Evolutionary conservation across 2,113 vertebrate species (phyloP).

Genomic region (Acinonyx jubatus): DNA sequence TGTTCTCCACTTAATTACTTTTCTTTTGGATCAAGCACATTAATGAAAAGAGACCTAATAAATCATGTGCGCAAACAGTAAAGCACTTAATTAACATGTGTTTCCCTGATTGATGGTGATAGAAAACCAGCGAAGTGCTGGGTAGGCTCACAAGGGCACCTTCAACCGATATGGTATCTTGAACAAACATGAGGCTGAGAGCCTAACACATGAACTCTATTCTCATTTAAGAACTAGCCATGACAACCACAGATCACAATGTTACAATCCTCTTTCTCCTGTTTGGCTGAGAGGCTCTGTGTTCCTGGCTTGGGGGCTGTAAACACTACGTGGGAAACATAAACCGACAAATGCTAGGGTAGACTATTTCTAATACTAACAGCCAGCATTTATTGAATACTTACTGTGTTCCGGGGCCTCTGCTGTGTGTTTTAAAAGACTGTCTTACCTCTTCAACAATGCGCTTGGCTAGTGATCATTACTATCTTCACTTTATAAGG

Average conservation of each 20-base stretch:
- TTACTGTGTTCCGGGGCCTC: neutral
- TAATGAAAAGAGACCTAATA: slow-evolving; percentile 84
- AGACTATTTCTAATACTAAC: neutral
- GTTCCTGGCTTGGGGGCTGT: neutral
- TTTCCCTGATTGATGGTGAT: slow-evolving; percentile 82
- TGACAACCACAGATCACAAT: neutral
- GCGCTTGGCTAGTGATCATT: neutral
- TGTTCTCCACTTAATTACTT: slow-evolving; percentile 87
- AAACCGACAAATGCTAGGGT: neutral
- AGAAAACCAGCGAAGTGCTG: slow-evolving; percentile 65
- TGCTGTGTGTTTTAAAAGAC: neutral
- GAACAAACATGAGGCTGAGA: neutral
- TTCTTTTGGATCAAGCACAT: slow-evolving; percentile 85
- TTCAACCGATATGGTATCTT: slow-evolving; percentile 49
- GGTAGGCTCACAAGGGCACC: slow-evolving; percentile 77
- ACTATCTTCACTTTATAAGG: slow-evolving; percentile 5
- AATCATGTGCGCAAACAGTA: slow-evolving; percentile 80
- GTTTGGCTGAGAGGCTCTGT: neutral
- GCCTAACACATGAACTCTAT: neutral
- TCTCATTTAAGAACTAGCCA: neutral
- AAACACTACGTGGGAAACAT: neutral
- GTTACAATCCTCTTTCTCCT: neutral
- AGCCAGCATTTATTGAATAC: neutral
- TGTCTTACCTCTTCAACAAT: neutral
- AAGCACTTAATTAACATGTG: slow-evolving; percentile 85